Evolutionary conservation across 2,797 vertebrate species (phyloP), one percentile per base, ranked within the genome.

Genomic region (Danio choprae): DNA sequence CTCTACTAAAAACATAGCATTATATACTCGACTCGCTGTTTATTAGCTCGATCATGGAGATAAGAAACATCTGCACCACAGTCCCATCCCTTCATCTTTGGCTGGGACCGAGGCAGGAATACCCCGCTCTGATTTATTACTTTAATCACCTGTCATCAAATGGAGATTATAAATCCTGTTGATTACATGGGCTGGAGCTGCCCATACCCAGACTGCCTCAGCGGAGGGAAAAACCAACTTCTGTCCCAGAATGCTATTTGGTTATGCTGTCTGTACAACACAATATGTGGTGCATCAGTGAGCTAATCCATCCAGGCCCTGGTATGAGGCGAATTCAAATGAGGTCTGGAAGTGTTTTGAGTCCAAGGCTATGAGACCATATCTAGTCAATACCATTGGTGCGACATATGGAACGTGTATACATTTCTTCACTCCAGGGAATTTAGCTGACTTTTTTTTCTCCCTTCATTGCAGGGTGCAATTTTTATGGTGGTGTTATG

Each of bases 91-190:
- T 44, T 78, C 29, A 74, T 70, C 76, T 82, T 64, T 13, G 48
- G n/a, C 41, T 46, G 20, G 70, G 56, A 53, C 51, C 38, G 58
- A 67, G 62, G 18, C n/a, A 70, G 58, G 58, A 62, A 64, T 48
- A 51, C 41, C n/a, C 40, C 20, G 48, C 46, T 62, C 46, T 48
- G 83, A 85, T 86, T 81, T 84, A 86, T 81, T 71, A 77, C 79
- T 87, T 85, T 81, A 73, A 81, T 84, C 79, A 77, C 83, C 79
- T 80, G 68, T 77, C 83, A 86, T 84, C 84, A 81, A 59, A 79
- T 63, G 40, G 80, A 79, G 74, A 80, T 84, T 64, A 79, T 85
- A 85, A 84, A 87, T 85, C 72, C 53, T 76, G 56, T 48, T 82
- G 74, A 85, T 84, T 83, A 86, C 79, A 84, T 77, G 83, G 71